These are phyloP conservation scores for Setophaga coronata DNA, from an alignment of 2,113 vertebrate species.

Conservation along the genomic window DNA sequence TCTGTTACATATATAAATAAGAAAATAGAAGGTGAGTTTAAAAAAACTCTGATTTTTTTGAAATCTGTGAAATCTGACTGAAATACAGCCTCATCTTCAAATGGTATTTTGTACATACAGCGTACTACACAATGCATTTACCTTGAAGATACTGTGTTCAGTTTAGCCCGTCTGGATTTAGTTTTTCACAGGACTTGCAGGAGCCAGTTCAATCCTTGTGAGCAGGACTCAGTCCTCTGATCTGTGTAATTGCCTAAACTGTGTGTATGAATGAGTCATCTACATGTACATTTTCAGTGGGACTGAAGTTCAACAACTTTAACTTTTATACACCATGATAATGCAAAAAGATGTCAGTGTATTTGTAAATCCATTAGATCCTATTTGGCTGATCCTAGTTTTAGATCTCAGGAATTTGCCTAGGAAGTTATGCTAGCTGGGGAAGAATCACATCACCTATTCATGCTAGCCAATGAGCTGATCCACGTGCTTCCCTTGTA, in stretches of 20 bases:
- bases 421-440: not conserved
- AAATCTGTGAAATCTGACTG: not conserved
- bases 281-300: not conserved
- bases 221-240: not conserved
- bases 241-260: not conserved
- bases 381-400: not conserved
- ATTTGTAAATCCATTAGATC: not conserved
- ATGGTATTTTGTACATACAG: not conserved
- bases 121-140: not conserved
- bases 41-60: not conserved
- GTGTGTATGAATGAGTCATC: fast-evolving
- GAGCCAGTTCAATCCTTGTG: not conserved
- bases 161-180: not conserved
- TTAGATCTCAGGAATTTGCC: not conserved
- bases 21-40: not conserved
- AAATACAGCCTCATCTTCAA: not conserved
- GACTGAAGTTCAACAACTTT: not conserved
- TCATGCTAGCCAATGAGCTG: not conserved
- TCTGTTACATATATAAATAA: not conserved
- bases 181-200: not conserved
- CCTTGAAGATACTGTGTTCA: not conserved
- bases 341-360: not conserved
- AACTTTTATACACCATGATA: not conserved
- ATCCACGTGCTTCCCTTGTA: not conserved
- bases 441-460: not conserved